Conservation (phyloP, 92 coral and sea anemone species). For the Bergia sp. region DNA sequence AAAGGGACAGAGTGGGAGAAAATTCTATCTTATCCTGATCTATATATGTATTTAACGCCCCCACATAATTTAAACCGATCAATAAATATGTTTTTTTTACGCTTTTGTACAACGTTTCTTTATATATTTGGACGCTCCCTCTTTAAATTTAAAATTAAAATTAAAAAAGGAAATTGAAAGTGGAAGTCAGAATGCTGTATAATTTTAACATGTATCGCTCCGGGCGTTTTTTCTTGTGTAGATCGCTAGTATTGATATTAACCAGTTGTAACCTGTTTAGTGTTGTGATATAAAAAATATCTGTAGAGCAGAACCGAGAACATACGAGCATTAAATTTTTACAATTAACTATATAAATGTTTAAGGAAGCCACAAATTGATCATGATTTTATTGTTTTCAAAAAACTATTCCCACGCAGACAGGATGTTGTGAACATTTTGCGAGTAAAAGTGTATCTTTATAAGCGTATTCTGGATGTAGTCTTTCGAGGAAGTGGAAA, state of each 20-base stretch:
- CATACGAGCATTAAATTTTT: conserved; percentile 15
- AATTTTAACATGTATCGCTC: background rate
- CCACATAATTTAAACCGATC: conserved; percentile 9
- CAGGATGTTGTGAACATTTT: background rate
- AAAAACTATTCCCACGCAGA: conserved; percentile 38
- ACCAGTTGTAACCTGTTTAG: background rate
- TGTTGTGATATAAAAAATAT: background rate
- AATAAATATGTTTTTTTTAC: background rate
- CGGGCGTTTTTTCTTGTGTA: background rate
- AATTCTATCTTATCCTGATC: background rate
- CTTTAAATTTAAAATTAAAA: background rate
- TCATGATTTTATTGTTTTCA: conserved; percentile 8
- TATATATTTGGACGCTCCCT: background rate
- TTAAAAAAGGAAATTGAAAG: background rate
- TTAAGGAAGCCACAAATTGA: conserved; percentile 41
- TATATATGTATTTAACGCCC: background rate
- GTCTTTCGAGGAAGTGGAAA: background rate
- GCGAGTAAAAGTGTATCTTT: too few relatives aligned
- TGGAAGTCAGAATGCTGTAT: background rate
- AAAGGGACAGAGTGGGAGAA: background rate
- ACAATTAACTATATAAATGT: conserved; percentile 26
- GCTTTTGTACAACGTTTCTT: background rate
- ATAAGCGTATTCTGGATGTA: background rate
- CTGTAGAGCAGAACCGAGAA: background rate
- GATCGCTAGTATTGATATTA: too few relatives aligned